These are phyloP conservation scores for Lethenteron camtschaticum DNA, from an alignment of 2,113 vertebrate genomes.

Conservation along the genomic window DNA sequence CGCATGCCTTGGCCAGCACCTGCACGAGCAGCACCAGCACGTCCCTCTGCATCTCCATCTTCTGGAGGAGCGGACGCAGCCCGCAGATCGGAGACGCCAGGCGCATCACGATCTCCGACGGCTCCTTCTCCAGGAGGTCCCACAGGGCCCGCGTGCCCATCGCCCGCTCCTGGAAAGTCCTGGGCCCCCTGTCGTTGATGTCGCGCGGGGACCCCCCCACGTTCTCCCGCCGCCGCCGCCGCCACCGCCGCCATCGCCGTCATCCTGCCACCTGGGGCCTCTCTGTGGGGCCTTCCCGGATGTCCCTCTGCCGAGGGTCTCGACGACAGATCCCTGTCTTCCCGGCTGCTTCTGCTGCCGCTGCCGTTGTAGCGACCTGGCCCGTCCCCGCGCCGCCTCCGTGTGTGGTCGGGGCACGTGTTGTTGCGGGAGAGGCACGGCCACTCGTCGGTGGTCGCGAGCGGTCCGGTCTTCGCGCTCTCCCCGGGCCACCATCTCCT, in stretches of 20 bases:
- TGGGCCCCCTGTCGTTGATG: constrained; percentile 12
- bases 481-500: no score
- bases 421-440: no score
- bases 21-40: constrained; percentile 45
- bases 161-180: constrained; percentile 9
- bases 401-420: no score
- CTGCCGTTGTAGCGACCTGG: no score
- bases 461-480: no score
- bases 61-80: constrained; percentile 28
- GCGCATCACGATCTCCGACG: constrained; percentile 42
- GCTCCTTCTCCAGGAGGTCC: constrained; percentile 36
- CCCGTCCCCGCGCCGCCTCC: no score
- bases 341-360: neutral
- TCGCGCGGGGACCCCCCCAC: neutral
- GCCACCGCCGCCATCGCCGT: neutral
- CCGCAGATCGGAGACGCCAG: constrained; percentile 30
- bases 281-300: constrained; percentile 1
- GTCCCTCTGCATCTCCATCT: constrained; percentile 24
- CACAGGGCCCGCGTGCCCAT: constrained; percentile 38
- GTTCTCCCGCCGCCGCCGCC: constrained; percentile 4
- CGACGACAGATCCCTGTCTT: constrained; percentile 1
- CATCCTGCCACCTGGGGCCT: neutral
- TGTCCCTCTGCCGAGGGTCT: neutral
- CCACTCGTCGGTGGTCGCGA: no score
- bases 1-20: constrained; percentile 44